phyloP scores from a whole-genome alignment of 2,113 vertebrate genomes.

The Callaeas wilsoni region DNA sequence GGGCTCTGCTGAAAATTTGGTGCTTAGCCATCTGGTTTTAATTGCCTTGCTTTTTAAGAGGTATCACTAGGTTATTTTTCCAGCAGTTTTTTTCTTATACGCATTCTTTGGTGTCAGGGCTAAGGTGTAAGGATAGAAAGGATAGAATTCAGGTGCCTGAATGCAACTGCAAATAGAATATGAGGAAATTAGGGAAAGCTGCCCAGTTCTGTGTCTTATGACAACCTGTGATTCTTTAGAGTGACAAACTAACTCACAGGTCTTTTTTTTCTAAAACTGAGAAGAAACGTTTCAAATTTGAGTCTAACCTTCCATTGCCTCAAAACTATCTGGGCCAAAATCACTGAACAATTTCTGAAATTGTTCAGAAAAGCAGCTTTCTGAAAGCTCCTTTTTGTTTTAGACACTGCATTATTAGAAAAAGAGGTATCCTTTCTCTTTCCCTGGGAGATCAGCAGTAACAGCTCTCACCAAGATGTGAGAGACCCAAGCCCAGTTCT shows the following conservation, averaged over 20 bases:
- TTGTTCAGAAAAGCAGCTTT: background rate
- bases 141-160: background rate
- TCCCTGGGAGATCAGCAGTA: background rate
- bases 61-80: background rate
- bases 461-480: background rate
- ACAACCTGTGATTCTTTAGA: background rate
- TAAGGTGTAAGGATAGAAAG: background rate
- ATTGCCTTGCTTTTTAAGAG: background rate
- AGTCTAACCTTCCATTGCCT: background rate
- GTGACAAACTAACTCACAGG: background rate
- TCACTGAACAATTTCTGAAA: background rate
- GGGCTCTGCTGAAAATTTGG: background rate
- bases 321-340: background rate
- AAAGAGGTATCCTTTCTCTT: background rate
- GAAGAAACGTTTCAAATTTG: background rate
- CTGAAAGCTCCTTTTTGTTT: background rate
- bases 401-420: background rate
- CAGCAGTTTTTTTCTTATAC: background rate
- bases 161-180: background rate
- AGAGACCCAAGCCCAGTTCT: background rate
- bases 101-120: background rate
- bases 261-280: background rate
- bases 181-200: background rate
- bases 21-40: background rate
- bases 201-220: background rate